Evolutionary conservation across 1,140 invertebrate species (phyloP).

Genomic region (Nymphalis io): DNA sequence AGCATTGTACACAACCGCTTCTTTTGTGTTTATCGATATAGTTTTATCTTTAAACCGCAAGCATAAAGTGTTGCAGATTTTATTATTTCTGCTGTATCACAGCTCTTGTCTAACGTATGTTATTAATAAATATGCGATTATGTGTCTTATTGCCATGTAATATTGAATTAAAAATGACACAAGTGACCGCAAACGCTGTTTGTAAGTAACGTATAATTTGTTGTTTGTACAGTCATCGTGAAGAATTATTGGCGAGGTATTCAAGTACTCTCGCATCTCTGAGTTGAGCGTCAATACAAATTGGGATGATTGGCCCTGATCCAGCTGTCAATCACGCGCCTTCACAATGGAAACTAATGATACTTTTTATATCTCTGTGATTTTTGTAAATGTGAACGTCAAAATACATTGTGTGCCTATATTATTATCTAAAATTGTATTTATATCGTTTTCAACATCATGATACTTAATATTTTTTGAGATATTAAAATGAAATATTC

Average conservation of each 20-base stretch:
- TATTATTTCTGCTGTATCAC: conserved; percentile 40
- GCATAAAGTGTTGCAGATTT: conserved; percentile 34
- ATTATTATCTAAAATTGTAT: conserved; percentile 32
- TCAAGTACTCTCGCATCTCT: conserved; percentile 47
- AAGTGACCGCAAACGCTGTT: conserved; percentile 19
- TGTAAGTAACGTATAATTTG: conserved; percentile 38
- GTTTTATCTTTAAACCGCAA: conserved; percentile 24
- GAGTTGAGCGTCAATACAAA: conserved; percentile 57
- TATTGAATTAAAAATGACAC: conserved; percentile 12
- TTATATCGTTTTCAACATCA: conserved; percentile 15
- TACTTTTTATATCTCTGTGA: conserved; percentile 46
- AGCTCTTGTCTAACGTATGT: conserved; percentile 14
- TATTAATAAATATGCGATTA: conserved; percentile 18
- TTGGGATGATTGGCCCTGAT: conserved; percentile 60
- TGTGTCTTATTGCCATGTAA: conserved; percentile 23
- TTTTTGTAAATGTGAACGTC: conserved; percentile 38
- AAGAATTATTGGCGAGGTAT: conserved; percentile 51
- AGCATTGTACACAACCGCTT: conserved; percentile 25
- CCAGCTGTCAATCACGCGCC: conserved; percentile 67
- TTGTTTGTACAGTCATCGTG: conserved; percentile 52
- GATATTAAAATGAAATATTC: neutral
- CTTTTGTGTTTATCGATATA: conserved; percentile 35
- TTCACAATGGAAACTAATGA: conserved; percentile 68
- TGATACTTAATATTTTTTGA: neutral
- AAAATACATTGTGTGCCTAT: conserved; percentile 31